These are phyloP conservation scores for Ariolimax columbianus DNA, from an alignment of 2,888 invertebrate species.

Conservation along the genomic window DNA sequence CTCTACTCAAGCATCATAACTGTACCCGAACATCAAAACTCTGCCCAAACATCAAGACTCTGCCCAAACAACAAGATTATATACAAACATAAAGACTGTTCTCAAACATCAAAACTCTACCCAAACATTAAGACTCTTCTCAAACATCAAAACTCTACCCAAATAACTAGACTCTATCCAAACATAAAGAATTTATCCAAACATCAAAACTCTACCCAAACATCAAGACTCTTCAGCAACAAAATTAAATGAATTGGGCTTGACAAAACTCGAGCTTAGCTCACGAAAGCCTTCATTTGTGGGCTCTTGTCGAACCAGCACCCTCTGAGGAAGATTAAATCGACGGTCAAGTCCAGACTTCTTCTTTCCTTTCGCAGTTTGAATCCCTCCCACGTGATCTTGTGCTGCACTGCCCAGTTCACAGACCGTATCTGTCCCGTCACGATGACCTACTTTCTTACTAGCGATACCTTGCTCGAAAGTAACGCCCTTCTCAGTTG, in stretches of 20 bases:
- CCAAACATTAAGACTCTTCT: too few relatives aligned
- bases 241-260: neutral
- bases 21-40: too few relatives aligned
- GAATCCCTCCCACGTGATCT: neutral
- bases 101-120: too few relatives aligned
- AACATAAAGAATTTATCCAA: too few relatives aligned
- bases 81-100: too few relatives aligned
- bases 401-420: neutral
- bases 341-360: slow-evolving; percentile 59
- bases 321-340: slow-evolving; percentile 62
- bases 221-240: neutral
- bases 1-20: too few relatives aligned
- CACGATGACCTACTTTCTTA: neutral
- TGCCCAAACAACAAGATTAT: too few relatives aligned
- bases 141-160: too few relatives aligned
- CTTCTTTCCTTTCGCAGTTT: neutral
- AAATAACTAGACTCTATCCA: too few relatives aligned
- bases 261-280: slow-evolving; percentile 64
- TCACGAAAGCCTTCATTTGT: slow-evolving; percentile 66
- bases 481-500: neutral
- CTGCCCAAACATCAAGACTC: too few relatives aligned
- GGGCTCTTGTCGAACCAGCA: slow-evolving; percentile 59
- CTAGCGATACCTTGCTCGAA: neutral
- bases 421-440: neutral
- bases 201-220: too few relatives aligned